phyloP scores from a whole-genome alignment of 2,797 vertebrate genomes.

The Distichodus sexfasciatus region DNA sequence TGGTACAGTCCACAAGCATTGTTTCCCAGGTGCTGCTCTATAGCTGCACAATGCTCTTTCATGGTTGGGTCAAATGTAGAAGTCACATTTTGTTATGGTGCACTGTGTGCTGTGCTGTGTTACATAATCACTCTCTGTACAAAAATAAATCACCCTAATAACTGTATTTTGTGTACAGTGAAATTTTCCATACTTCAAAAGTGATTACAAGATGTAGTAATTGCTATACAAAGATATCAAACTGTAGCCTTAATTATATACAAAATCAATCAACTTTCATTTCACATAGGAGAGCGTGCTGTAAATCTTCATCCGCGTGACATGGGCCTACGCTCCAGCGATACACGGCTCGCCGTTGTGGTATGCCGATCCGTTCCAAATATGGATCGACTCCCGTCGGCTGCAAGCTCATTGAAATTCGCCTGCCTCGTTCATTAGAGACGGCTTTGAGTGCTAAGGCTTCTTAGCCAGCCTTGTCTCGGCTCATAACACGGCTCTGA shows the following conservation, averaged over 20 bases:
- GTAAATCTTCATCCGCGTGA: slow-evolving; percentile 14
- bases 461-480: slow-evolving; percentile 35
- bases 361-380: slow-evolving; percentile 10
- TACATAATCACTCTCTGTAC: too few relatives aligned
- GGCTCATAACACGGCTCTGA: slow-evolving; percentile 46
- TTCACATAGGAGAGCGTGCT: neutral
- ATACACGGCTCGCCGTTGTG: neutral
- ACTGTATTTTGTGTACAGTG: too few relatives aligned
- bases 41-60: too few relatives aligned
- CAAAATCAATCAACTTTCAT: slow-evolving; percentile 19
- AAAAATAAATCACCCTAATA: too few relatives aligned
- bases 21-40: too few relatives aligned
- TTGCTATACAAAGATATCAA: neutral
- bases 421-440: slow-evolving; percentile 43
- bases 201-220: neutral
- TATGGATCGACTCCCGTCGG: slow-evolving; percentile 40
- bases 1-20: too few relatives aligned
- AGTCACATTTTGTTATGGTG: too few relatives aligned
- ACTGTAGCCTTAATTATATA: neutral
- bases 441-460: slow-evolving; percentile 41
- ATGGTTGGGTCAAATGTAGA: too few relatives aligned
- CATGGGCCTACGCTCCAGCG: neutral
- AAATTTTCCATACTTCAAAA: neutral
- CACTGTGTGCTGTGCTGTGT: too few relatives aligned
- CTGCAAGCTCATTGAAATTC: slow-evolving; percentile 46